Evolutionary conservation across 1,140 invertebrate species (phyloP), one percentile per base, ranked within the genome.

Genomic region (Aporrectodea caliginosa): DNA sequence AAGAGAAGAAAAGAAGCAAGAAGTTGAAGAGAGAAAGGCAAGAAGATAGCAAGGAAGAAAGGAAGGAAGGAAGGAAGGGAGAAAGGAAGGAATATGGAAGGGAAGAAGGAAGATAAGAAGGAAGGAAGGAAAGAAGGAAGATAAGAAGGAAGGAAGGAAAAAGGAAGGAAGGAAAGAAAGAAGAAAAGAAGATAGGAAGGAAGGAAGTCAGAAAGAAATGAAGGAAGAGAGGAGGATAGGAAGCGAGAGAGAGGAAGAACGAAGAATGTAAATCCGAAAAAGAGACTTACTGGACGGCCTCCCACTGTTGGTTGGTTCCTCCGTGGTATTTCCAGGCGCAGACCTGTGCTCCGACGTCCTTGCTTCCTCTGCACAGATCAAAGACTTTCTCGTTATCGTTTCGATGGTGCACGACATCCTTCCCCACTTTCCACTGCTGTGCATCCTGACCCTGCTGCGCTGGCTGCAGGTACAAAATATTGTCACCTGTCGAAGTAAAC

Each of bases 191-290:
- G 78, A 75, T 58, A 32, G 22, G 78, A 79, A 79, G 76, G 78
- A 79, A 79, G 78, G 78, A 79, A 77, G 74, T 77, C 69, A 79
- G 76, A 75, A 79, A 43, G 77, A 31, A 79, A 77, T 2, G 76
- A 79, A 79, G 76, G 78, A 79, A 79, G 77, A 75, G 43, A 77
- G 74, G 78, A 79, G 79, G 76, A 75, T 80, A 79, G 77, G 77
- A 79, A 77, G 69, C 6, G 78, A 79, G 79, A 30, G 78, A 79
- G 35, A 30, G 78, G 79, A 79, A 30, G 77, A 79, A 79, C 6
- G 78, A 79, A 79, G 76, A 75, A 79, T 80, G 27, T 77, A 79
- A 68, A n/a, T n/a, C n/a, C n/a, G n/a, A n/a, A n/a, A n/a, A n/a
- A n/a, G n/a, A n/a, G n/a, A 22, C 43, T 58, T 58, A 58, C 43